phyloP scores from a whole-genome alignment of 2,888 invertebrate species.

The Plusia festucae region DNA sequence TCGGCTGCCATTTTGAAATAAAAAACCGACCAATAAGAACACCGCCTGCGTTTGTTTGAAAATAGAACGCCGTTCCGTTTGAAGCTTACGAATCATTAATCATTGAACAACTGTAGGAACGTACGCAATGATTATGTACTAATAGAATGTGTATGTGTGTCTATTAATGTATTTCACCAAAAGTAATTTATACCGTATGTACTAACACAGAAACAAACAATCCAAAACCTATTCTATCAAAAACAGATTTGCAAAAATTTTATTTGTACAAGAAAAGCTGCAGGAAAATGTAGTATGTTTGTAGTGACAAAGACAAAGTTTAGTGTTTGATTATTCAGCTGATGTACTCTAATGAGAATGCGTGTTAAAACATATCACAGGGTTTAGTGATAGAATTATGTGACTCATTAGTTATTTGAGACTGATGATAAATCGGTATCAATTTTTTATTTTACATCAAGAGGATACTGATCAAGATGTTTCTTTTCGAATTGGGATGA shows the following conservation, averaged over 20 bases:
- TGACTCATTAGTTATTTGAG: conserved; percentile 59
- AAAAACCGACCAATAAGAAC: conserved; percentile 79
- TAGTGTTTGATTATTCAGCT: conserved; percentile 48
- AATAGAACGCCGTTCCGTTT: conserved; percentile 79
- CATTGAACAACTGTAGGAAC: conserved; percentile 70
- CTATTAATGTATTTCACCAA: conserved; percentile 33
- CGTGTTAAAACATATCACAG: conserved; percentile 52
- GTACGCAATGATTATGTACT: conserved; percentile 63
- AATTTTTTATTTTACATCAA: conserved; percentile 56
- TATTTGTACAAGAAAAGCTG: conserved; percentile 6
- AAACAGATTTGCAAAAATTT: neutral
- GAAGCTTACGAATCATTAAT: conserved; percentile 82
- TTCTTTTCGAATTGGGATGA: conserved; percentile 39
- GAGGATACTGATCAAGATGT: conserved; percentile 49
- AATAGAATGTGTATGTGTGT: conserved; percentile 43
- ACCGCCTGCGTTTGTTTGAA: conserved; percentile 74
- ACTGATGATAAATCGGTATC: conserved; percentile 55
- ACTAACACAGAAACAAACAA: conserved; percentile 8
- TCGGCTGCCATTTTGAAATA: conserved; percentile 84
- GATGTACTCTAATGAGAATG: conserved; percentile 55
- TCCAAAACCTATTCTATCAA: conserved; percentile 5
- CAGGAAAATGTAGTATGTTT: conserved; percentile 21
- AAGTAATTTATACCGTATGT: conserved; percentile 10
- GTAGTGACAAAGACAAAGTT: conserved; percentile 46
- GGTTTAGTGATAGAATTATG: conserved; percentile 59